These are phyloP conservation scores for Thecocarcelia acutangulata DNA, from an alignment of 2,888 invertebrate genomes.

Conservation along the genomic window DNA sequence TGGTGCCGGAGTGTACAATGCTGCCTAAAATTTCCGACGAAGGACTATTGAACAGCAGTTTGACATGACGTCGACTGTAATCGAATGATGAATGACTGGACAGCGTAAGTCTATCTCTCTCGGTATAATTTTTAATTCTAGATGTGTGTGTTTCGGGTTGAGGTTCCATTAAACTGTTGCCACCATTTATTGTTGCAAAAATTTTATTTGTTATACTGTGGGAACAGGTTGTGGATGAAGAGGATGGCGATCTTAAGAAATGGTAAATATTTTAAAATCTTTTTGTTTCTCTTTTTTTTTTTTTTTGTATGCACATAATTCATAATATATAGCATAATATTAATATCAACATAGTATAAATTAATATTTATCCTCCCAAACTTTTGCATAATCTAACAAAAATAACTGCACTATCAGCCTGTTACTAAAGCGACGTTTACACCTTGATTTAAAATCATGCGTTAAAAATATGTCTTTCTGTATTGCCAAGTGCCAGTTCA, in stretches of 20 bases:
- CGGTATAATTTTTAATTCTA: constrained; percentile 76
- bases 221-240: constrained; percentile 77
- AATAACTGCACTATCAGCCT: too few species aligned
- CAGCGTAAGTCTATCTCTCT: constrained; percentile 78
- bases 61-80: constrained; percentile 71
- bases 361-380: too few species aligned
- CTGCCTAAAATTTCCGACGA: constrained; percentile 74
- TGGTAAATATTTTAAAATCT: constrained; percentile 56
- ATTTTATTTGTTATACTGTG: constrained; percentile 72
- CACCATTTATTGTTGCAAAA: constrained; percentile 55
- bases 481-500: too few species aligned
- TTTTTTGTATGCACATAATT: not conserved
- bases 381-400: too few species aligned
- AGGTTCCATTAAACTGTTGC: constrained; percentile 64
- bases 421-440: too few species aligned
- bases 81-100: constrained; percentile 71
- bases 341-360: not conserved
- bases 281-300: too few species aligned
- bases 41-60: constrained; percentile 75
- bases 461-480: too few species aligned
- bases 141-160: constrained; percentile 65
- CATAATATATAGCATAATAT: constrained; percentile 2
- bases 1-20: constrained; percentile 72
- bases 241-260: constrained; percentile 77
- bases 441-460: too few species aligned